Evolutionary conservation across 2,888 invertebrate species (phyloP), one percentile per base, ranked within the genome.

Genomic region (Corythucha ciliata): DNA sequence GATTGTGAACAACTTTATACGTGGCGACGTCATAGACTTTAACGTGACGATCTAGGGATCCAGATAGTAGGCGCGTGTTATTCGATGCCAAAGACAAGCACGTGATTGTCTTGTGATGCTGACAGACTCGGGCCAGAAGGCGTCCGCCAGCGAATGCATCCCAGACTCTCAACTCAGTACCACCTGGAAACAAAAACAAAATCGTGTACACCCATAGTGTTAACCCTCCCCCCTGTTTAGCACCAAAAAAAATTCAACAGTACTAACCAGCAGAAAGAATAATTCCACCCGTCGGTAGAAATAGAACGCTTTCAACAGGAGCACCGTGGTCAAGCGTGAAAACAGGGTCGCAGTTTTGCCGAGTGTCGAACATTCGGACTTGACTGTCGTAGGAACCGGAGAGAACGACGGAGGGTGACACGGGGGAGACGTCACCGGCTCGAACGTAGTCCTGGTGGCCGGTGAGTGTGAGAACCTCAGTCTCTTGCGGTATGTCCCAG

Each of bases 41-140:
- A 0, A 94, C 84, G 70, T 92, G 91, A 57, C 89, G 80, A 68
- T 98, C 97, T 50, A 97, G 72, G 3, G 92, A 89, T 1, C 85
- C 90, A 0, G 94, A 92, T 61, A 96, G 68, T 18, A 97, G 73
- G 63, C 89, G 77, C 58, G 80, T 83, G 21, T 85, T 84, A 64
- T 86, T 80, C 36, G 83, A 83, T 21, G 87, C 87, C 55, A 94
- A 75, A 58, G 80, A 74, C 42, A 97, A 67, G 58, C 86, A 83
- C 0, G 93, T 97, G 1, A 97, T 81, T 0, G 94, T 91, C 73
- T 97, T 97, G 68, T 94, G 92, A 69, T 98, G 97, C 61, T 90
- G 85, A 2, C 84, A 84, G 57, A 97, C 77, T 62, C 79, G 81
- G 2, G 88, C 81, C 21, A 97, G 67, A 48, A 90, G 71, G 66